phyloP scores from a whole-genome alignment of 2,888 invertebrate species.

The Cephus nigrinus region DNA sequence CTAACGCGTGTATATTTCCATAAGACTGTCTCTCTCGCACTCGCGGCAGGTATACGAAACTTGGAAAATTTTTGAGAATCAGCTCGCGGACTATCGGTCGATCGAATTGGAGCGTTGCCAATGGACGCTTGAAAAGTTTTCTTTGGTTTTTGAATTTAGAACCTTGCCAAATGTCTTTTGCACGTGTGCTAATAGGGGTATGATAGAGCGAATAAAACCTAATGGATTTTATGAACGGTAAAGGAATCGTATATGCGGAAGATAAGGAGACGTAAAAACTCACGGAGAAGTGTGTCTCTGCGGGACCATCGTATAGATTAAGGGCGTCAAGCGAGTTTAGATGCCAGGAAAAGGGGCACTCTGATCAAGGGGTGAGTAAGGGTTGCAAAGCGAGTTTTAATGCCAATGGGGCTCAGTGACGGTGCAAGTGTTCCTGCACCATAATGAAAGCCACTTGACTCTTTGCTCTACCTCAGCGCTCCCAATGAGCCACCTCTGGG shows the following conservation, averaged over 20 bases:
- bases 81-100: neutral
- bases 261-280: neutral
- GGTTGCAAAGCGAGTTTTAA: slow-evolving; percentile 49
- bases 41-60: neutral
- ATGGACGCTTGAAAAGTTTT: neutral
- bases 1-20: neutral
- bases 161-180: neutral
- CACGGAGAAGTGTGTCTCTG: neutral
- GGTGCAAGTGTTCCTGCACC: slow-evolving; percentile 33
- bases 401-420: slow-evolving; percentile 35
- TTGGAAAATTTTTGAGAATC: neutral
- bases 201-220: neutral
- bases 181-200: neutral
- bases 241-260: neutral
- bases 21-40: neutral
- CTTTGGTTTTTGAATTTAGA: neutral
- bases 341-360: slow-evolving; percentile 11
- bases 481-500: slow-evolving; percentile 16
- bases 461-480: slow-evolving; percentile 14
- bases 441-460: slow-evolving; percentile 46
- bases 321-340: slow-evolving; percentile 4
- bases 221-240: neutral
- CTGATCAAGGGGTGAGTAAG: neutral
- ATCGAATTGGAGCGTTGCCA: neutral
- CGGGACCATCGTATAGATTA: neutral